Evolutionary conservation across 2,797 vertebrate species (phyloP).

Genomic region (Simalia tracyae): DNA sequence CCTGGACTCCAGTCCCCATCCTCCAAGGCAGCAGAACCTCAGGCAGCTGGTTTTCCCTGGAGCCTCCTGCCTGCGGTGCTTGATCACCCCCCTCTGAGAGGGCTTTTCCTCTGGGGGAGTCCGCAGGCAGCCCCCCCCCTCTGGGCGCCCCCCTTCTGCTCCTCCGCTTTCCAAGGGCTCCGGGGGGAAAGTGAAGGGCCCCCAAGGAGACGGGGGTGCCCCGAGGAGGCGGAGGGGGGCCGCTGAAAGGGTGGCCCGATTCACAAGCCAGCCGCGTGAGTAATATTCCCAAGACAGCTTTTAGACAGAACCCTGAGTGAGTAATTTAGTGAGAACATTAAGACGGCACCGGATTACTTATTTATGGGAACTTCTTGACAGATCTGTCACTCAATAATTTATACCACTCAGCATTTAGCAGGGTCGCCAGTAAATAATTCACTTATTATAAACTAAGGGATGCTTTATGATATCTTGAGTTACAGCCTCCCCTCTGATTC

Average conservation of each 20-base stretch:
- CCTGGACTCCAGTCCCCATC: background rate
- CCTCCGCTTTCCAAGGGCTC: too few species aligned
- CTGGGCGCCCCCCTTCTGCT: background rate
- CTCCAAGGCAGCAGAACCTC: too few species aligned
- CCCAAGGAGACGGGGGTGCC: background rate
- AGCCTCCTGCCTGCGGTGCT: background rate
- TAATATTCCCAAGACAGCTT: constrained; percentile 57
- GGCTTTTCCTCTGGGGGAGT: accelerated
- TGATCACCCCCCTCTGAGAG: background rate
- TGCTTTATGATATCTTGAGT: constrained; percentile 54
- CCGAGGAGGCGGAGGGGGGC: background rate
- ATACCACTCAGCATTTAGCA: constrained; percentile 54
- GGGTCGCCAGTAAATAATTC: constrained; percentile 74
- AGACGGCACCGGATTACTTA: constrained; percentile 64
- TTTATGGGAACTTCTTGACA: constrained; percentile 69
- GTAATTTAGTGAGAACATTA: constrained; percentile 70
- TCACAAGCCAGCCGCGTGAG: constrained; percentile 37
- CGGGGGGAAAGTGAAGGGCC: accelerated
- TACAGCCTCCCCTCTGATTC: background rate
- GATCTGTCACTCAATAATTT: constrained; percentile 72
- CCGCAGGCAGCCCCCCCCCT: background rate
- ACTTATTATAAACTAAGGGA: constrained; percentile 62
- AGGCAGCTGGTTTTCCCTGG: background rate
- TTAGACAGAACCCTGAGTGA: constrained; percentile 56
- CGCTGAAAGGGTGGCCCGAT: background rate